Evolutionary conservation across 2,888 invertebrate species (phyloP).

Genomic region (Lutraria lutraria): DNA sequence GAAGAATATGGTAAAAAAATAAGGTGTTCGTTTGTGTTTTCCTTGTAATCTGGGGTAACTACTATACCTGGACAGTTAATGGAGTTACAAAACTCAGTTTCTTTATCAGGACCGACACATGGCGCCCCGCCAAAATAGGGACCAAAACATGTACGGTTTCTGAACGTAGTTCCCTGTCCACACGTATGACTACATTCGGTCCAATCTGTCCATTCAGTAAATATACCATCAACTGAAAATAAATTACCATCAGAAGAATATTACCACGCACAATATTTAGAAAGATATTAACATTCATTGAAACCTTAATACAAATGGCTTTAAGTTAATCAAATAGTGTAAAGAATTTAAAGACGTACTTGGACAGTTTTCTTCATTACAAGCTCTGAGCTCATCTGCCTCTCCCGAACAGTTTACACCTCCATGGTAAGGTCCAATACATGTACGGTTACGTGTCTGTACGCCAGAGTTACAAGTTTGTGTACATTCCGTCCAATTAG

Average conservation of each 20-base stretch:
- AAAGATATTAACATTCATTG: no score
- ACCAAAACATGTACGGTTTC: slow-evolving; percentile 77
- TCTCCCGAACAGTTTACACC: slow-evolving; percentile 79
- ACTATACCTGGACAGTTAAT: slow-evolving; percentile 80
- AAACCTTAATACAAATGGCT: no score
- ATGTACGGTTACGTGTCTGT: slow-evolving; percentile 73
- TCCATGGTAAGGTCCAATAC: slow-evolving; percentile 76
- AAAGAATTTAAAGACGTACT: slow-evolving; percentile 67
- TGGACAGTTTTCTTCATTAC: slow-evolving; percentile 81
- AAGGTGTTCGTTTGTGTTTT: no score
- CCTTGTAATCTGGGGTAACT: not conserved
- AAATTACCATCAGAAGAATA: no score
- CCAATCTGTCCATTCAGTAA: slow-evolving; percentile 80
- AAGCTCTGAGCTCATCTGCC: slow-evolving; percentile 70
- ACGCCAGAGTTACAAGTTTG: slow-evolving; percentile 81
- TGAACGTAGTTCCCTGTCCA: slow-evolving; percentile 77
- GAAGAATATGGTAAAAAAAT: no score
- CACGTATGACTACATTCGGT: slow-evolving; percentile 79
- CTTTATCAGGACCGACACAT: slow-evolving; percentile 72
- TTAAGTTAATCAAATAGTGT: no score
- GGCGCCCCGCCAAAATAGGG: slow-evolving; percentile 75
- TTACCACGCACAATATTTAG: no score
- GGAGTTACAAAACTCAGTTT: slow-evolving; percentile 75
- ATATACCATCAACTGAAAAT: slow-evolving; percentile 74
- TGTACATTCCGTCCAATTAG: slow-evolving; percentile 77